Evolutionary conservation across 2,113 vertebrate species (phyloP).

Genomic region (Centropus unirufus): DNA sequence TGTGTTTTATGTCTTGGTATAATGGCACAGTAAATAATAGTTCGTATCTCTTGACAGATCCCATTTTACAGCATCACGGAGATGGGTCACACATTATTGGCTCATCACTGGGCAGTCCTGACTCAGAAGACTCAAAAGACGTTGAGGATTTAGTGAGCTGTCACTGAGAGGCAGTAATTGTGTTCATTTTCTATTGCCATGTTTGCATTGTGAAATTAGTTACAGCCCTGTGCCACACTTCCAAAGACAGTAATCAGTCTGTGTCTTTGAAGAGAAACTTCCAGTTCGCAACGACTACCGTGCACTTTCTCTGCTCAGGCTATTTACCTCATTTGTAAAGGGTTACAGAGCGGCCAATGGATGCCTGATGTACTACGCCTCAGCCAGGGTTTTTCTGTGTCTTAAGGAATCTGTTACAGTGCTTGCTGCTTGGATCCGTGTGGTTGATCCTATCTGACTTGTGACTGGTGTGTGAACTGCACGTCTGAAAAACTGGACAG

Average conservation of each 20-base stretch:
- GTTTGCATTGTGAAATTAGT: constrained; percentile 49
- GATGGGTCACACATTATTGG: constrained; percentile 84
- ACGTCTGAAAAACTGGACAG: neutral
- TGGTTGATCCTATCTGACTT: neutral
- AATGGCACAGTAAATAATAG: neutral
- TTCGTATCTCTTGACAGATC: constrained; percentile 81
- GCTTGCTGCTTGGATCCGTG: neutral
- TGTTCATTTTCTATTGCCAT: constrained; percentile 14
- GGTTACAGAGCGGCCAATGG: neutral
- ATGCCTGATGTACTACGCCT: neutral
- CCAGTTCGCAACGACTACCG: neutral
- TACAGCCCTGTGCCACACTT: constrained; percentile 51
- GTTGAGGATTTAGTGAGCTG: constrained; percentile 81
- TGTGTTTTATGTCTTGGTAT: neutral
- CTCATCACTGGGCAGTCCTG: constrained; percentile 78
- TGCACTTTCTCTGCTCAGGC: constrained; percentile 65
- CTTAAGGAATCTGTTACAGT: neutral
- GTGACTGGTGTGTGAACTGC: neutral
- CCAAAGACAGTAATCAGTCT: constrained; percentile 65
- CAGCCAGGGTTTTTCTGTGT: neutral
- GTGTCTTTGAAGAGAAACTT: constrained; percentile 5
- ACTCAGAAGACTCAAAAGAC: constrained; percentile 80
- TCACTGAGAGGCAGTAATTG: constrained; percentile 53
- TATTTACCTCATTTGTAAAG: constrained; percentile 42
- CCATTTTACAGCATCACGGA: constrained; percentile 90